phyloP scores from a whole-genome alignment of 2,888 invertebrate species.

The Sinodicranocentrus sp. region DNA sequence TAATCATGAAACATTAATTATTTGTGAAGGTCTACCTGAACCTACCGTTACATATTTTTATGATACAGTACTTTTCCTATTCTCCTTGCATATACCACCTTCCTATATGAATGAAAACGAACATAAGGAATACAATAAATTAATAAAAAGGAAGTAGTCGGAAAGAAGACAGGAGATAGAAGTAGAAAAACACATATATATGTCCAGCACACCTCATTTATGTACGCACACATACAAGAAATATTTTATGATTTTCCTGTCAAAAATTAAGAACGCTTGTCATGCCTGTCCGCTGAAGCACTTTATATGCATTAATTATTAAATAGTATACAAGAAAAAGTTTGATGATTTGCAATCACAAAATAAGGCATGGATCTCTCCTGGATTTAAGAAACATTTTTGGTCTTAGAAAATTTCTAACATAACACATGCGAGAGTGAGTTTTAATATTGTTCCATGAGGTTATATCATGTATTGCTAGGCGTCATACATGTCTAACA shows the following conservation, averaged over 20 bases:
- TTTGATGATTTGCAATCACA: slow-evolving; percentile 27
- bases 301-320: slow-evolving; percentile 41
- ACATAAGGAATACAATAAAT: slow-evolving; percentile 31
- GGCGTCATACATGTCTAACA: too few species aligned
- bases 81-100: background rate
- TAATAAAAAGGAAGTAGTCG: slow-evolving; percentile 51
- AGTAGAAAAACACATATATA: too few species aligned
- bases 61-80: background rate
- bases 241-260: slow-evolving; percentile 16
- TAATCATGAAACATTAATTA: slow-evolving; percentile 54
- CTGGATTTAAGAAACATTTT: slow-evolving; percentile 24
- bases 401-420: too few species aligned
- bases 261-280: slow-evolving; percentile 47
- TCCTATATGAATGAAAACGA: background rate
- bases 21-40: slow-evolving; percentile 35
- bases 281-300: slow-evolving; percentile 15
- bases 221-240: background rate
- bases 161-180: too few species aligned
- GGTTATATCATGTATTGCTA: too few species aligned
- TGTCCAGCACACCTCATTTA: too few species aligned
- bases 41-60: slow-evolving; percentile 13
- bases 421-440: too few species aligned
- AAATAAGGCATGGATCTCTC: background rate
- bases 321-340: slow-evolving; percentile 9
- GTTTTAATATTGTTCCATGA: too few species aligned